A percentile compares a stretch with the other conserved stretches of the same genome.
phyloP scores from a whole-genome alignment of 2,113 vertebrate species.

The Turnix velox region DNA sequence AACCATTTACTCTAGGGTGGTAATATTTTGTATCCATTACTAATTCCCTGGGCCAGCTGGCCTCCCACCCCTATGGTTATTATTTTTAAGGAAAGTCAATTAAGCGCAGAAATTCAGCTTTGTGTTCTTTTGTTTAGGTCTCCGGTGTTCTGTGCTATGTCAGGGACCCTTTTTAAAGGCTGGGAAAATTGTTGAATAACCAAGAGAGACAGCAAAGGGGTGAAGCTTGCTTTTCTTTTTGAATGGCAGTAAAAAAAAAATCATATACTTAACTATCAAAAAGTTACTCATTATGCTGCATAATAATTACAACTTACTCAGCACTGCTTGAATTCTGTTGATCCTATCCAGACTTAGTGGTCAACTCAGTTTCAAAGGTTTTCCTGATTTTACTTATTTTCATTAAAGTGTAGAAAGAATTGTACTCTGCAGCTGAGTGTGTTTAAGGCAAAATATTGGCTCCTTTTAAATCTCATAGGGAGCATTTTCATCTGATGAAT shows the following conservation, averaged over 20 bases:
- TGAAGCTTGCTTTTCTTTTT: background rate
- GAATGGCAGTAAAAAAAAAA: background rate
- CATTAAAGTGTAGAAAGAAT: background rate
- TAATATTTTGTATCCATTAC: slow-evolving; percentile 14
- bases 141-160: background rate
- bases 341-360: background rate
- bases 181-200: background rate
- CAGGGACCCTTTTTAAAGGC: background rate
- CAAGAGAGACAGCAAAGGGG: background rate
- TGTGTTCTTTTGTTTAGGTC: slow-evolving; percentile 1
- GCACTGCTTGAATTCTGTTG: background rate
- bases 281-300: background rate
- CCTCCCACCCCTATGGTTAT: background rate
- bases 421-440: background rate
- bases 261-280: background rate
- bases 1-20: background rate
- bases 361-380: background rate
- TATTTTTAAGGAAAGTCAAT: slow-evolving; percentile 27
- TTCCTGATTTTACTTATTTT: background rate
- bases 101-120: background rate
- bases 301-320: background rate
- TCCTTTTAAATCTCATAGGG: background rate
- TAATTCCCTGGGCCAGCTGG: background rate
- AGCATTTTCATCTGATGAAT: background rate
- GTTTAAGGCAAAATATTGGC: background rate